Conservation (phyloP, 1,140 invertebrate genomes). For the Alviniconcha marisindica region DNA sequence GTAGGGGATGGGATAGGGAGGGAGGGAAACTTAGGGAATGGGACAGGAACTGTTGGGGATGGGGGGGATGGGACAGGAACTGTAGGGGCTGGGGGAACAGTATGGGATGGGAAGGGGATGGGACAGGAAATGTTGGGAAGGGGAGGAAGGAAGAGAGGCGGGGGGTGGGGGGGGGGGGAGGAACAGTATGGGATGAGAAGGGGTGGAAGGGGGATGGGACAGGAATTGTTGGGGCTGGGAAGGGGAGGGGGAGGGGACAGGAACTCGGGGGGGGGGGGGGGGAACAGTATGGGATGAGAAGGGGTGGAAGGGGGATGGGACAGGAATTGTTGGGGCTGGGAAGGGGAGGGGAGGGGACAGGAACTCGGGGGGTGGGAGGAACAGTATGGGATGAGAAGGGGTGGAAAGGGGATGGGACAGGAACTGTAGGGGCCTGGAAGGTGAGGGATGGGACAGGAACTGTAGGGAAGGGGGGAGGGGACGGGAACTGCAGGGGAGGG, state of each 20-base stretch:
- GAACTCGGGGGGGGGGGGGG: background rate
- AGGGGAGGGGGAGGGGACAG: no score
- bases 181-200: background rate
- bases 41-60: no score
- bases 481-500: background rate
- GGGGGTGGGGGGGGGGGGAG: no score
- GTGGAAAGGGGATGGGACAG: no score
- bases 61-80: no score
- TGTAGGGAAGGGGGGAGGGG: background rate
- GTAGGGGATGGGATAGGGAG: background rate
- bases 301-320: background rate
- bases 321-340: background rate
- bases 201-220: no score
- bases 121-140: background rate
- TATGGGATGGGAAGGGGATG: no score
- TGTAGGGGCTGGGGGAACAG: no score
- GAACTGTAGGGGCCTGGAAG: no score
- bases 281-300: background rate
- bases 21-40: no score
- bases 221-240: background rate
- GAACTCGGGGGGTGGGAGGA: no score
- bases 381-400: background rate
- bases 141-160: background rate
- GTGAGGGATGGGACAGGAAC: no score
- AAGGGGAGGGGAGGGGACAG: background rate